Percentiles rank a stretch among this genome's conserved stretches.
phyloP scores from a whole-genome alignment of 2,113 vertebrate species.

The Pao palembangensis region DNA sequence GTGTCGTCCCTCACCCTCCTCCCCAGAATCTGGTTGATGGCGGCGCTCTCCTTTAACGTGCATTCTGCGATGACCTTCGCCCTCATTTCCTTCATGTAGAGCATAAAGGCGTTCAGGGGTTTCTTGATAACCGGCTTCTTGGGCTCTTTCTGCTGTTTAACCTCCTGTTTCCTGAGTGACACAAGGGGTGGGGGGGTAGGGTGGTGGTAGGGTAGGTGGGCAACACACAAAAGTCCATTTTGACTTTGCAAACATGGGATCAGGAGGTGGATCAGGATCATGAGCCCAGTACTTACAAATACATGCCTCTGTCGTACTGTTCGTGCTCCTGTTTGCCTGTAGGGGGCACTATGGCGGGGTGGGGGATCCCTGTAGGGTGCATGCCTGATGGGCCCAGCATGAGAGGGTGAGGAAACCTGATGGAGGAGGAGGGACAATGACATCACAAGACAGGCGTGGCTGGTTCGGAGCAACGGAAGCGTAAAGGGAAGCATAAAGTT shows the following conservation, averaged over 20 bases:
- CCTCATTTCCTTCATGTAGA: conserved; percentile 99
- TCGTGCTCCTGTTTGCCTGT: conserved; percentile 93
- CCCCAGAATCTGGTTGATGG: conserved; percentile 98
- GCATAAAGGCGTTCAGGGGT: conserved; percentile 97
- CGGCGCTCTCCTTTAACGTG: conserved; percentile 97
- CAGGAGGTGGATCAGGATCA: neutral
- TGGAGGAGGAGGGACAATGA: neutral
- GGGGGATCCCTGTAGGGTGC: conserved; percentile 94
- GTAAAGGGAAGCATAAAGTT: conserved; percentile 21
- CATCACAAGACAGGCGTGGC: neutral
- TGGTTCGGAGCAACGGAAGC: neutral
- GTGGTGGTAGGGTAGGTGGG: neutral
- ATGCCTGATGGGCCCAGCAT: conserved; percentile 89
- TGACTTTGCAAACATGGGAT: neutral
- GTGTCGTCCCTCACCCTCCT: conserved; percentile 81
- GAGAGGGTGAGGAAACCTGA: conserved; percentile 94
- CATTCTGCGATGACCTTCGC: conserved; percentile 98
- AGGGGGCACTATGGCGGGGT: conserved; percentile 90
- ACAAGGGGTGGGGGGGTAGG: neutral
- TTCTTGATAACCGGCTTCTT: conserved; percentile 99
- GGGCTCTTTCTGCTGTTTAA: conserved; percentile 92
- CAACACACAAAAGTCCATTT: neutral
- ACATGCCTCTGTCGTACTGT: conserved; percentile 89
- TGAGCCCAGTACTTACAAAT: conserved; percentile 58
- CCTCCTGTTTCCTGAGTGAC: conserved; percentile 86